Evolutionary conservation across 2,888 invertebrate genomes (phyloP).

Genomic region (Periphyllus acericola): DNA sequence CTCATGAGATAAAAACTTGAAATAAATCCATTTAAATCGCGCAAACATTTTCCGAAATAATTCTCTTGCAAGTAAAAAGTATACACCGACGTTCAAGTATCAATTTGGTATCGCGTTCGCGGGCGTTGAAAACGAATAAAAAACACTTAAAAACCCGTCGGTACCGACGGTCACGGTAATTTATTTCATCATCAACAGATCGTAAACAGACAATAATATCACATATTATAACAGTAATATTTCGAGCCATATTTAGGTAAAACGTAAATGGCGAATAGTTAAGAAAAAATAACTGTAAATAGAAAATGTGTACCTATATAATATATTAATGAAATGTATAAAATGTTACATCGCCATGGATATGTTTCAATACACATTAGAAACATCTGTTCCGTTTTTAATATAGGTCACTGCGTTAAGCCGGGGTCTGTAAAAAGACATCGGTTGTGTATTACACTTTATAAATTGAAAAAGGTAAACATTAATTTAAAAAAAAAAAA

Average conservation of each 20-base stretch:
- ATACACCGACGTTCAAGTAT: too few species aligned
- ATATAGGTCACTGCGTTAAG: constrained; percentile 28
- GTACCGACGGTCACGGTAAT: too few species aligned
- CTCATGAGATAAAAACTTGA: not conserved
- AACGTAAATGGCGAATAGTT: not conserved
- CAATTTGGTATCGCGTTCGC: not conserved
- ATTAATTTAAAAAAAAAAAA: constrained; percentile 2
- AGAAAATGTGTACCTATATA: not conserved
- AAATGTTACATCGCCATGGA: not conserved
- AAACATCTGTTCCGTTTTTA: constrained; percentile 35
- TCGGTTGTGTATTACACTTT: not conserved
- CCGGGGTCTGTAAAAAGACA: not conserved
- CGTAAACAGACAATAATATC: not conserved
- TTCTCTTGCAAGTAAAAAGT: too few species aligned
- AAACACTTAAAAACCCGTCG: not conserved
- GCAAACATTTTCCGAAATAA: too few species aligned
- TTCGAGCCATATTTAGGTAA: not conserved
- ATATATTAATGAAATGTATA: not conserved
- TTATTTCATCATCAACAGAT: too few species aligned
- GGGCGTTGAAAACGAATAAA: not conserved
- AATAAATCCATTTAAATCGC: not conserved
- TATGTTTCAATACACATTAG: constrained; percentile 9
- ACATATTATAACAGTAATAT: too few species aligned
- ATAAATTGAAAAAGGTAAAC: not conserved
- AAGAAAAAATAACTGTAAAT: constrained; percentile 28